Base-by-base conservation (phyloP, 2,797 vertebrate species). In the Channallabes apus region DNA sequence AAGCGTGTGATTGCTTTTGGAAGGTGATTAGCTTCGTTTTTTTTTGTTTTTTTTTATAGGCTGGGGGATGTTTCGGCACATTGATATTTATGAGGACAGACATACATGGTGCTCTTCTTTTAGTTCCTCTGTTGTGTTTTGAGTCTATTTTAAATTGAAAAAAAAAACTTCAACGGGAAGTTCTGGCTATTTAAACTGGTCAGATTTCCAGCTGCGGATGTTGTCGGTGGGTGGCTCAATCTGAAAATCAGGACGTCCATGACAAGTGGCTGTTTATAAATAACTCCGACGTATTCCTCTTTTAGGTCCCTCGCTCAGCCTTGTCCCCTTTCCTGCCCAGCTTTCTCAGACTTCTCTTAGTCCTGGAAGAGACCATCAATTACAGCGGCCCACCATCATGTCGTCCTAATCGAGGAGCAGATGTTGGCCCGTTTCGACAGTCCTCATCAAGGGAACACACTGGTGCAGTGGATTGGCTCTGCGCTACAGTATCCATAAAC, bases 251-350 rank as follows among this genome's bases (percentile, higher is more conserved):
- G 94, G 91, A 90, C 59, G 91, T 91, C 89, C 83, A 91, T 94
- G 94, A 94, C 94, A 94, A 94, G 93, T 94, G 77, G 90, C 93
- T 94, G 91, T 93, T 93, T 93, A 92, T 91, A 95, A 94, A 95
- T 95, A 95, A 94, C 92, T 92, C 88, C 89, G 91, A 93, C 92
- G 88, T 92, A 89, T 94, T 93, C 93, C 92, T 93, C 69, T 94
- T 94, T 94, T 94, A 94, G 93, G 90, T 86, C 89, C 91, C 94
- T 93, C 90, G 91, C 86, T 85, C 92, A 94, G 94, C 93, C 93
- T 93, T 94, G 93, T 92, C 84, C 41, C 89, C 91, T 91, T 86
- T 85, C 84, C 83, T 88, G 62, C 72, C 68, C 73, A 84, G 68
- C 76, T 56, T 88, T 64, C 84, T 38, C 41, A 35, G 58, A 86